Base-by-base conservation (phyloP, 2,888 invertebrate species). In the Hermaeophaga mercurialis region DNA sequence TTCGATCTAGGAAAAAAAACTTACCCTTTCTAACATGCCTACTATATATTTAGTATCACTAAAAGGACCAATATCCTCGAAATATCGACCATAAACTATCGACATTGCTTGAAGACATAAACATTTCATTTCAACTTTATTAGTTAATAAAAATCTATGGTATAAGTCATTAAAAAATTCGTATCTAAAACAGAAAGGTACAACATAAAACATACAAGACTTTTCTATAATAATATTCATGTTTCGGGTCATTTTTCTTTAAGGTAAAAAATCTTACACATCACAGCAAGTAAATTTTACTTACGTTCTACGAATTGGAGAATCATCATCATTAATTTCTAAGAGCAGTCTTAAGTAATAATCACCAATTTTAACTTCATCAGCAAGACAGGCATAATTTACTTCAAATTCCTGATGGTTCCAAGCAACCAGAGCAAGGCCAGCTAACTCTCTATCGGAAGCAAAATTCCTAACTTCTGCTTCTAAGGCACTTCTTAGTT, bases 141-240 rank as follows among this genome's bases (percentile, higher is more conserved):
- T 88, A 0, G 96, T 93, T 58, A 98, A 86, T 59, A 99, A 82
- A 76, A 98, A 99, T 57, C 97, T 88, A 74, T 99, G 97, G 77
- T 99, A 99, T 11, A 99, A 83, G 74, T 98, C 96, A 79, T 97
- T 97, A 83, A 99, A 99, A 80, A 99, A 95, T 76, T 96, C 96
- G 71, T 90, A 87, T 43, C 93, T 94, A 74, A 24, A 46, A 54
- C 14, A 14, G 44, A 45, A 43, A 24, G 2, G 1, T 8, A 11
- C 6, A 3, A 5, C 9, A 28, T 28, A 28, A 31, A 31, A 22
- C 22, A 22, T 44, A 28, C 3, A 28, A 39, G 8, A 26, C n/a
- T 19, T 18, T 3, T 24, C 6, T n/a, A 6, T 18, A 7, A 33
- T 45, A 31, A 45, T 33, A 2, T 15, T 9, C 15, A 2, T 41